Conservation (phyloP, 2,113 vertebrate genomes). For the Tachysurus fulvidraco region DNA sequence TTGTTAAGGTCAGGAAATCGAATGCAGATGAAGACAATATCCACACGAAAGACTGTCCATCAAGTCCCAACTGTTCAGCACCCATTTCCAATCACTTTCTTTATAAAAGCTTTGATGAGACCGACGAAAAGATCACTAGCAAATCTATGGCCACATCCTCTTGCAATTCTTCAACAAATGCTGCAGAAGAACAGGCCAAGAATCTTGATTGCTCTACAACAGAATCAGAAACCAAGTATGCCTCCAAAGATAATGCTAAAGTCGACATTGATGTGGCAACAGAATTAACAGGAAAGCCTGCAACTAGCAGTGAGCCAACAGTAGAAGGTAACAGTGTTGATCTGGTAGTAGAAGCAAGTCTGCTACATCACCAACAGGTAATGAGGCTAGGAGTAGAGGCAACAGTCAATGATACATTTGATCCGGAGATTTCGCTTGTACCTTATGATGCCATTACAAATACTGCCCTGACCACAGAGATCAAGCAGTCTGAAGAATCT, state of each 20-base stretch:
- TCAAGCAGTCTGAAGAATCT: background rate
- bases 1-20: background rate
- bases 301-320: background rate
- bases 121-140: background rate
- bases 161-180: background rate
- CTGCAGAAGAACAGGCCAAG: background rate
- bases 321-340: background rate
- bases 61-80: background rate
- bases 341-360: background rate
- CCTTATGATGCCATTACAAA: background rate
- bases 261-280: background rate
- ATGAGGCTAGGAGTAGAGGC: background rate
- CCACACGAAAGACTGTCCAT: background rate
- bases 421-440: background rate
- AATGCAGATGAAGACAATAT: background rate
- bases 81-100: background rate
- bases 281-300: background rate
- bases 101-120: background rate
- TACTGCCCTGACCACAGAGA: background rate
- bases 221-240: background rate
- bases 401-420: background rate
- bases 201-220: background rate
- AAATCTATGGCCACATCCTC: background rate
- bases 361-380: background rate
- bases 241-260: conserved; percentile 2